Evolutionary conservation across 2,113 vertebrate genomes (phyloP).

Genomic region (Petaurus breviceps): DNA sequence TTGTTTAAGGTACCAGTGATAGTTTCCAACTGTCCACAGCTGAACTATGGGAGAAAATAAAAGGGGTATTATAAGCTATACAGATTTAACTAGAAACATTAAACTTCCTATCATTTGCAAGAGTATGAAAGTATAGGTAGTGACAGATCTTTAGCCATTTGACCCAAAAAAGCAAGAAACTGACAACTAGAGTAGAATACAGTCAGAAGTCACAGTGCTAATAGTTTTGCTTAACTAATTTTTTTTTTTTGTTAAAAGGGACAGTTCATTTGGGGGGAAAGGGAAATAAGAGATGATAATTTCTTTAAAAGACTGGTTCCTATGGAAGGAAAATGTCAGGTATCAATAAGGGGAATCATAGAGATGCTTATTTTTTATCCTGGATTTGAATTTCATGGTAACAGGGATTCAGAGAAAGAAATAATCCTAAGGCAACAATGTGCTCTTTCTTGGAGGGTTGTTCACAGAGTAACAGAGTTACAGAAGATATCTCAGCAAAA

Average conservation of each 20-base stretch:
- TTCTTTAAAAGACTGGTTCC: slow-evolving; percentile 21
- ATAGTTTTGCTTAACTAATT: background rate
- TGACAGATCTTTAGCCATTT: background rate
- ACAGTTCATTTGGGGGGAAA: background rate
- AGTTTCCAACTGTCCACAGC: slow-evolving; percentile 95
- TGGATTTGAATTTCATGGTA: slow-evolving; percentile 13
- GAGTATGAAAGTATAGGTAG: fast-evolving
- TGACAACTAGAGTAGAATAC: background rate
- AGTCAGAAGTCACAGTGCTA: background rate
- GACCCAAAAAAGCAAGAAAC: background rate
- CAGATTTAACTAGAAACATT: background rate
- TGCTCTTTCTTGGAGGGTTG: background rate
- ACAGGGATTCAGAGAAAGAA: background rate
- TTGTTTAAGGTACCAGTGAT: slow-evolving; percentile 99
- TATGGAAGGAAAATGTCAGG: background rate
- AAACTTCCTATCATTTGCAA: background rate
- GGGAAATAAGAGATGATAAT: background rate
- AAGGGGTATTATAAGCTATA: background rate
- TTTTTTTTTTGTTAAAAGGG: background rate
- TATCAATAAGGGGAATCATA: background rate
- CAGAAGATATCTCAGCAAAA: slow-evolving; percentile 6
- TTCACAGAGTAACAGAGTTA: background rate
- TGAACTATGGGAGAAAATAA: slow-evolving; percentile 87
- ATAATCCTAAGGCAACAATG: background rate
- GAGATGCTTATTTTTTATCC: background rate